phyloP scores from a whole-genome alignment of 2,888 invertebrate species.

The Melanchra persicariae region DNA sequence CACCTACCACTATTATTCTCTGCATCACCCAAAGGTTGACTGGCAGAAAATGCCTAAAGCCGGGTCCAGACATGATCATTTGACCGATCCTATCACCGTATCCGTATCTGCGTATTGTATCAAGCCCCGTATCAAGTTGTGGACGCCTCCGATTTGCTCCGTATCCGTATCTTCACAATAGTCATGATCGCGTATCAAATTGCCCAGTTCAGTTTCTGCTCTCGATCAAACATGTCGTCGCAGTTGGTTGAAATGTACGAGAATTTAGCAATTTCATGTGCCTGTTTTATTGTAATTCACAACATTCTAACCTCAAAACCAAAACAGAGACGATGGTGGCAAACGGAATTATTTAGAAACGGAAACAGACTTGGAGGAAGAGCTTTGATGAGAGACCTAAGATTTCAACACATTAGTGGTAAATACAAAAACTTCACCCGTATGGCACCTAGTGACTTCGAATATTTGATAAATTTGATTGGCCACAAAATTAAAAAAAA shows the following conservation, averaged over 20 bases:
- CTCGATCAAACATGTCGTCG: conserved; percentile 47
- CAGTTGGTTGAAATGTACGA: conserved; percentile 40
- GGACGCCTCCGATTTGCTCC: conserved; percentile 85
- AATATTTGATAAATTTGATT: conserved; percentile 42
- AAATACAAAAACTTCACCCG: conserved; percentile 48
- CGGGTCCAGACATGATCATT: conserved; percentile 6
- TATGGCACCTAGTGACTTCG: conserved; percentile 39
- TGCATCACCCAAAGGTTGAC: too few species aligned
- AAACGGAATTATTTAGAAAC: conserved; percentile 52
- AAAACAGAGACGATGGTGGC: conserved; percentile 51
- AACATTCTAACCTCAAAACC: conserved; percentile 50
- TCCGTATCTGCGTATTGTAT: too few species aligned
- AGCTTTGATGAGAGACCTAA: conserved; percentile 50
- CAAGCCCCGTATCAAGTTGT: conserved; percentile 10
- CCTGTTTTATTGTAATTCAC: conserved; percentile 50
- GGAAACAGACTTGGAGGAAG: conserved; percentile 51
- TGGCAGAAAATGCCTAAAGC: too few species aligned
- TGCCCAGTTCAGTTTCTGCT: conserved; percentile 38
- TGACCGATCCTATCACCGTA: conserved; percentile 2
- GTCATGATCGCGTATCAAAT: conserved; percentile 4
- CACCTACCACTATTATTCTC: too few species aligned
- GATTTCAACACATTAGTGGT: conserved; percentile 38
- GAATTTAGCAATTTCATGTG: conserved; percentile 43
- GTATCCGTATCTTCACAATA: conserved; percentile 3
- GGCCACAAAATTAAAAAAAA: conserved; percentile 29